phyloP scores from a whole-genome alignment of 2,797 vertebrate species.

The Nyctalus aviator region DNA sequence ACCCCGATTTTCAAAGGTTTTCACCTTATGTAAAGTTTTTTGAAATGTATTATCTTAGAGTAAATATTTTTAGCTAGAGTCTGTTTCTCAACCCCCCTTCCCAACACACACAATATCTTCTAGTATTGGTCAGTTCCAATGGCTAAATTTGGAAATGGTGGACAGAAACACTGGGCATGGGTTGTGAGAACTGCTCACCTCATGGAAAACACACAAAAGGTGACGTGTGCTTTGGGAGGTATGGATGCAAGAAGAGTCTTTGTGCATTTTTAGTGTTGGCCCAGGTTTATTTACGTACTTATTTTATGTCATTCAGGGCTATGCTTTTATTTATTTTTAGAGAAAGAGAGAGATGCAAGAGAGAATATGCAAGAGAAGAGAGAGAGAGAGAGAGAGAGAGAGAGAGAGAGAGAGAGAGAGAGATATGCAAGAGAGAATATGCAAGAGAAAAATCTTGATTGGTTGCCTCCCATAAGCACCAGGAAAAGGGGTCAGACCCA shows the following conservation, averaged over 20 bases:
- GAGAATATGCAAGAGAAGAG: too few species aligned
- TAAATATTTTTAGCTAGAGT: background rate
- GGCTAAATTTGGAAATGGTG: rapidly evolving
- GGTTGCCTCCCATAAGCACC: background rate
- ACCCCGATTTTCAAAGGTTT: background rate
- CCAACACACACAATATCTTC: too few species aligned
- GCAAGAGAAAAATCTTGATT: background rate
- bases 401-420: background rate
- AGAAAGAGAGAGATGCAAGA: background rate
- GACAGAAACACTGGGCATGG: rapidly evolving
- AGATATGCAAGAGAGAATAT: background rate
- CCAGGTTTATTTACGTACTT: background rate
- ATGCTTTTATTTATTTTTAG: background rate
- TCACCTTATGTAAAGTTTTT: background rate
- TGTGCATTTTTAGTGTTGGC: rapidly evolving
- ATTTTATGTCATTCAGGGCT: background rate
- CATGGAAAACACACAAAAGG: rapidly evolving
- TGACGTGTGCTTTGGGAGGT: rapidly evolving
- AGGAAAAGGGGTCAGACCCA: background rate
- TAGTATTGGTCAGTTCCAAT: too few species aligned
- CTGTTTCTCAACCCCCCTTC: background rate
- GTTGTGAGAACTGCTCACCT: rapidly evolving
- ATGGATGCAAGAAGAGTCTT: rapidly evolving
- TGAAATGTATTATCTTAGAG: background rate
- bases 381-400: background rate